Evolutionary conservation across 2,888 invertebrate species (phyloP).

Genomic region (Petrophora chlorosata): DNA sequence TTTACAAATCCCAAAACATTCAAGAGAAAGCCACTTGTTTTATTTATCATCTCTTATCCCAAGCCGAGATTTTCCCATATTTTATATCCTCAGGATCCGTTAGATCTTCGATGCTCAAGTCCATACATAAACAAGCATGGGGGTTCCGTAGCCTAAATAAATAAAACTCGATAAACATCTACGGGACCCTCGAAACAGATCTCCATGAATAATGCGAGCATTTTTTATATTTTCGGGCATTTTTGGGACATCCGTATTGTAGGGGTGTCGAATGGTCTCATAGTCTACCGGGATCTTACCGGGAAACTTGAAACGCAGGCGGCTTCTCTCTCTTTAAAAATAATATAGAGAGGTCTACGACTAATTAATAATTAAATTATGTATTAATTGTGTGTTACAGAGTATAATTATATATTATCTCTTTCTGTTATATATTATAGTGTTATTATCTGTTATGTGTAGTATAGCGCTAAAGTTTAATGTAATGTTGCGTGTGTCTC

Average conservation of each 20-base stretch:
- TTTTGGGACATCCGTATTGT: conserved; percentile 3
- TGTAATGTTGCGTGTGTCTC: too few relatives aligned
- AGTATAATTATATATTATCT: too few relatives aligned
- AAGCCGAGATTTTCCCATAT: conserved; percentile 14
- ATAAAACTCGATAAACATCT: conserved; percentile 37
- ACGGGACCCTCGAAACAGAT: conserved; percentile 32
- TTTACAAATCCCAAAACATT: conserved; percentile 1
- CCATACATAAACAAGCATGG: conserved; percentile 35
- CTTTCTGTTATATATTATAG: too few relatives aligned
- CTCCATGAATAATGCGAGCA: conserved; percentile 24
- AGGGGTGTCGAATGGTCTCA: not conserved
- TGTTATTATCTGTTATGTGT: too few relatives aligned
- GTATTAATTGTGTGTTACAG: too few relatives aligned
- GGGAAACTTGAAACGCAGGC: too few relatives aligned
- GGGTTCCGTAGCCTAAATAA: conserved; percentile 32
- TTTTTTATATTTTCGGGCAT: conserved; percentile 17
- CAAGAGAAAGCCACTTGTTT: conserved; percentile 8
- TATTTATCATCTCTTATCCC: conserved; percentile 13
- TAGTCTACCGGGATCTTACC: too few relatives aligned
- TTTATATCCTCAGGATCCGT: conserved; percentile 19
- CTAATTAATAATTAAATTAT: too few relatives aligned
- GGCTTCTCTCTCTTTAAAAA: too few relatives aligned
- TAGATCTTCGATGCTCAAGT: conserved; percentile 17
- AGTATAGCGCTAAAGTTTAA: too few relatives aligned
- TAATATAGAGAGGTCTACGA: too few relatives aligned